Conservation (phyloP, 2,888 invertebrate species). For the Fissipunctia ypsillon region DNA sequence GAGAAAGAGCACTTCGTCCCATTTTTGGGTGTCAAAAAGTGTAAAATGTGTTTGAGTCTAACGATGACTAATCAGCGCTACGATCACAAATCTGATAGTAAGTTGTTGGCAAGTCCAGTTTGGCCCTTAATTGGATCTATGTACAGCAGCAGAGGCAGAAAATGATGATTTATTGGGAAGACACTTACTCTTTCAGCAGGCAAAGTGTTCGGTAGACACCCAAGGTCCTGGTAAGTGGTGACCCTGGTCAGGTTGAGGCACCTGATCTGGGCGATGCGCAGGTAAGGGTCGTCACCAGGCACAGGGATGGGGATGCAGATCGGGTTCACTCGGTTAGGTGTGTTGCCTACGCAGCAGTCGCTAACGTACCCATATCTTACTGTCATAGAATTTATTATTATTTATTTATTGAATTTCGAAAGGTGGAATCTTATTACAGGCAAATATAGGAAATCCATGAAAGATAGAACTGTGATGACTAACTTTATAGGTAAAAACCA, state of each 20-base stretch:
- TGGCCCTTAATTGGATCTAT: not conserved
- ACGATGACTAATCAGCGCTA: not conserved
- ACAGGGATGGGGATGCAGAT: constrained; percentile 72
- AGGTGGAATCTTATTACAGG: not conserved
- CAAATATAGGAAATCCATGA: not conserved
- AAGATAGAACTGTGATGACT: not conserved
- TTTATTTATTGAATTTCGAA: too few species aligned
- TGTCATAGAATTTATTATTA: constrained; percentile 38
- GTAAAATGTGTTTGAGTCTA: not conserved
- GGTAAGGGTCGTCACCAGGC: constrained; percentile 73
- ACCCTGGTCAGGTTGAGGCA: constrained; percentile 76
- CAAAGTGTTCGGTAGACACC: constrained; percentile 69
- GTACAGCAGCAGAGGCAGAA: not conserved
- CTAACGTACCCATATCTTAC: constrained; percentile 64
- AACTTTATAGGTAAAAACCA: not conserved
- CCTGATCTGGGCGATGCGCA: constrained; percentile 69
- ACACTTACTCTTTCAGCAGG: constrained; percentile 73
- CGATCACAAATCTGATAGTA: not conserved
- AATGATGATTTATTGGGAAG: not conserved
- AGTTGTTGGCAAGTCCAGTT: not conserved
- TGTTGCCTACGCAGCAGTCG: constrained; percentile 70
- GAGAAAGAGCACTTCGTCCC: not conserved
- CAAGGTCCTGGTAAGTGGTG: constrained; percentile 72
- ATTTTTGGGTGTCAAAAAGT: not conserved
- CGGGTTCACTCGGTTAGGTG: constrained; percentile 67